Conservation (phyloP, 2,113 vertebrate genomes). For the Spheniscus mendiculus region DNA sequence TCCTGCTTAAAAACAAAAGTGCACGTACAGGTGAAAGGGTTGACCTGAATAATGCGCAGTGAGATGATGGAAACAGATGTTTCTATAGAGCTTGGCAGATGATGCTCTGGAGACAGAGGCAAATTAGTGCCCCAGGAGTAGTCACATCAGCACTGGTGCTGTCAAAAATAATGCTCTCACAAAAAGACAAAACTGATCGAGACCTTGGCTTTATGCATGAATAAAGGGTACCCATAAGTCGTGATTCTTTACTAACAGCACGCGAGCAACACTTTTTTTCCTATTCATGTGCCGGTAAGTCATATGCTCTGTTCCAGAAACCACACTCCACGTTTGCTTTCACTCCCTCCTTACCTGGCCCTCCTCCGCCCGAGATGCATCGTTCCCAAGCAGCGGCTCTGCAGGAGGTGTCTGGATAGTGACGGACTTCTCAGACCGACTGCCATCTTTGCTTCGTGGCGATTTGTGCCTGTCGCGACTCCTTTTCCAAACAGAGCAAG, state of each 20-base stretch:
- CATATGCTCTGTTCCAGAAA: not conserved
- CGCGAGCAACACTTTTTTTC: not conserved
- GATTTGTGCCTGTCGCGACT: constrained; percentile 92
- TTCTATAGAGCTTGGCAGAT: not conserved
- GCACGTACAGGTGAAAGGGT: not conserved
- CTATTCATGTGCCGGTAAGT: accelerated
- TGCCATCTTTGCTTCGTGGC: constrained; percentile 86
- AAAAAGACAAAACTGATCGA: not conserved
- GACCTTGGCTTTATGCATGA: not conserved
- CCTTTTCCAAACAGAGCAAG: constrained; percentile 75
- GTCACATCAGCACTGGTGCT: not conserved
- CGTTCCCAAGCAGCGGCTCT: constrained; percentile 85
- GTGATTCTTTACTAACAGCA: not conserved
- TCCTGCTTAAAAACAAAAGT: not conserved
- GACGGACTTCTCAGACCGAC: constrained; percentile 91
- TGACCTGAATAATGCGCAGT: not conserved
- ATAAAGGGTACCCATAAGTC: not conserved
- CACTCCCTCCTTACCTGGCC: constrained; percentile 80
- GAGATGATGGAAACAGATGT: not conserved
- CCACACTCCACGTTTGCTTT: accelerated
- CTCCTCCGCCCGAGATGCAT: constrained; percentile 78
- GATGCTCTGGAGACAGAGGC: not conserved
- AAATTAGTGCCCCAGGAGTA: not conserved
- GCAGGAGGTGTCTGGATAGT: constrained; percentile 90
- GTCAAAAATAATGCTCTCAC: not conserved